A percentile compares a stretch with the other conserved stretches of the same genome.
Evolutionary conservation across 2,888 invertebrate species (phyloP).

Genomic region (Vanessa cardui): DNA sequence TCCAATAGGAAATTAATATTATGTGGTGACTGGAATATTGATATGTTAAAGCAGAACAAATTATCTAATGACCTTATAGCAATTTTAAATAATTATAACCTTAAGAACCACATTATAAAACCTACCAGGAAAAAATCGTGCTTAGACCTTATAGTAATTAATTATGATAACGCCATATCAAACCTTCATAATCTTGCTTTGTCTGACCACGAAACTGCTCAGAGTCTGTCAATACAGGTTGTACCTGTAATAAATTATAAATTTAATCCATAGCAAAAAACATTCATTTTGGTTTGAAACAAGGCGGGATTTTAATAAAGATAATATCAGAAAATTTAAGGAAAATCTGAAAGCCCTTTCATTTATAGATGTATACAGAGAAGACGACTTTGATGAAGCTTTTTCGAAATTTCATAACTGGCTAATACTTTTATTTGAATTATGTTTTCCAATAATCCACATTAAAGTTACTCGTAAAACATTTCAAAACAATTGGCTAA

Average conservation of each 20-base stretch:
- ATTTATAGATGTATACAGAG: not conserved
- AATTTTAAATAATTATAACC: no score
- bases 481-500: conserved; percentile 1
- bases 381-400: not conserved
- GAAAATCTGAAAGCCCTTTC: conserved; percentile 3
- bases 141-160: conserved; percentile 3
- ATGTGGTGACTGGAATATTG: no score
- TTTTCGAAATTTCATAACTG: not conserved
- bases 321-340: not conserved
- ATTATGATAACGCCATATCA: not conserved
- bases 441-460: not conserved
- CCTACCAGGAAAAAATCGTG: conserved; percentile 4
- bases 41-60: no score
- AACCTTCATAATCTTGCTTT: conserved; percentile 8
- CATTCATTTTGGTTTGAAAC: not conserved
- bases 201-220: conserved; percentile 16
- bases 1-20: not conserved
- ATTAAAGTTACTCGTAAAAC: not conserved
- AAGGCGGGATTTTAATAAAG: no score
- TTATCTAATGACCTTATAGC: no score
- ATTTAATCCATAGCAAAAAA: not conserved
- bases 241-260: no score
- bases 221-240: not conserved
- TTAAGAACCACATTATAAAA: not conserved
- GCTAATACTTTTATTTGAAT: not conserved